Base-by-base conservation (phyloP, 2,888 invertebrate species). In the Ectemnius cavifrons region DNA sequence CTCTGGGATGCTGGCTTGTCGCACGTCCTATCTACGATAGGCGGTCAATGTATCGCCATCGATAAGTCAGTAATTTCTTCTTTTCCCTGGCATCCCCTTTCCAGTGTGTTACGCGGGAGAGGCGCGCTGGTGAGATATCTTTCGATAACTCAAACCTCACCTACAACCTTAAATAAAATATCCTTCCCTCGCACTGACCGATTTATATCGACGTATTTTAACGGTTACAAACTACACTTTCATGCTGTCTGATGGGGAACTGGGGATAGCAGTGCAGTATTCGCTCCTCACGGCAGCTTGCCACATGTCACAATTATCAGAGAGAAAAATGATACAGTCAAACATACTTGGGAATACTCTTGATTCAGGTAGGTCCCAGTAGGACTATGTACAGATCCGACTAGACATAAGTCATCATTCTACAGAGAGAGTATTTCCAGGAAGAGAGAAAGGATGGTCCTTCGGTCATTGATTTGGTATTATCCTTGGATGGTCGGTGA, bases 1-100 rank as follows among this genome's bases (percentile, higher is more conserved):
- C 80, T 73, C 62, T 4, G 59, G 73, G 78, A 73, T 70, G 58
- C 75, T 60, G 65, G 76, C 77, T 80, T 82, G 82, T 82, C 82
- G 80, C 80, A 80, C 82, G 82, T 82, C 67, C 82, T 77, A 82
- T 82, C 80, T 78, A 82, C 75, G 64, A 4, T 37, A 49, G 49
- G 56, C 62, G 64, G 49, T 47, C 65, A 59, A 75, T 68, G 76
- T 82, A 82, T 82, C 82, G 76, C 74, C 77, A 81, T 81, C 81
- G 77, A 66, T 18, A 69, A 28, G 74, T 64, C 80, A 66, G 74
- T 82, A 80, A 80, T 82, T 82, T 78, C 73, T 79, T 75, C 64
- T 58, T 60, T 61, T 60, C 13, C 59, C n/a, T 23, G 45, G 52
- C 52, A 27, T 8, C 45, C 20, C 4, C n/a, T 52, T 23, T 8